phyloP scores from a whole-genome alignment of 2,113 vertebrate species.

The Pungitius pungitius region DNA sequence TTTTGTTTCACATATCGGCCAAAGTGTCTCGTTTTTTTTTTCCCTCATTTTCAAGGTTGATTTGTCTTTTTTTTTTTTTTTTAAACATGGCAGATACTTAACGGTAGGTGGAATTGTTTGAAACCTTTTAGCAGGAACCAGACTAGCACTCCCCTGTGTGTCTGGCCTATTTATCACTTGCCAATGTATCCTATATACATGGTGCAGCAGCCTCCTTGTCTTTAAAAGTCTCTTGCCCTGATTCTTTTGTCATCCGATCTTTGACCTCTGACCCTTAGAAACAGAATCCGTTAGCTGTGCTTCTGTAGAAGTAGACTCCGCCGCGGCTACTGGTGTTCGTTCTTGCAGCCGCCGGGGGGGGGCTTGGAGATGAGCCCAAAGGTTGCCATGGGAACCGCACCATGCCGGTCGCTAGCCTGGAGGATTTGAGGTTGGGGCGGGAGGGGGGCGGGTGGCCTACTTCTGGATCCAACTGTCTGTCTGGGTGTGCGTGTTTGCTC shows the following conservation, averaged over 20 bases:
- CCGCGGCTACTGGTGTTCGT: slow-evolving; percentile 3
- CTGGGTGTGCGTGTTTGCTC: slow-evolving; percentile 9
- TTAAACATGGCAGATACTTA: neutral
- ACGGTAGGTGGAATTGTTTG: neutral
- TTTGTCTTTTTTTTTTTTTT: neutral
- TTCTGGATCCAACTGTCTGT: slow-evolving; percentile 40
- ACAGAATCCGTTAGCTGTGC: neutral
- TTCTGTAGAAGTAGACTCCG: neutral
- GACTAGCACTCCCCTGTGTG: neutral
- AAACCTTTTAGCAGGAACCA: neutral
- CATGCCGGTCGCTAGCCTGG: slow-evolving; percentile 46
- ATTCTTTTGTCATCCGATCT: neutral
- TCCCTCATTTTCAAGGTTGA: too few relatives aligned
- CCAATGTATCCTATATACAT: neutral
- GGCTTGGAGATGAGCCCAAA: slow-evolving; percentile 54
- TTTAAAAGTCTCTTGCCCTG: neutral
- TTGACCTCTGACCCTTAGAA: slow-evolving; percentile 35
- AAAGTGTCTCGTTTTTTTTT: neutral
- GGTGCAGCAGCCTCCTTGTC: neutral
- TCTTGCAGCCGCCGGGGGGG: slow-evolving; percentile 39
- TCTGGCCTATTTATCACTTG: neutral
- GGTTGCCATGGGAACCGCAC: slow-evolving; percentile 64
- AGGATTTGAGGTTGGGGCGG: slow-evolving; percentile 53
- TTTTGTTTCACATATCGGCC: neutral
- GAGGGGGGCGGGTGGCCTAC: slow-evolving; percentile 46